These are phyloP conservation scores for Scrobipalpa costella DNA, from an alignment of 2,888 invertebrate species.

Conservation along the genomic window DNA sequence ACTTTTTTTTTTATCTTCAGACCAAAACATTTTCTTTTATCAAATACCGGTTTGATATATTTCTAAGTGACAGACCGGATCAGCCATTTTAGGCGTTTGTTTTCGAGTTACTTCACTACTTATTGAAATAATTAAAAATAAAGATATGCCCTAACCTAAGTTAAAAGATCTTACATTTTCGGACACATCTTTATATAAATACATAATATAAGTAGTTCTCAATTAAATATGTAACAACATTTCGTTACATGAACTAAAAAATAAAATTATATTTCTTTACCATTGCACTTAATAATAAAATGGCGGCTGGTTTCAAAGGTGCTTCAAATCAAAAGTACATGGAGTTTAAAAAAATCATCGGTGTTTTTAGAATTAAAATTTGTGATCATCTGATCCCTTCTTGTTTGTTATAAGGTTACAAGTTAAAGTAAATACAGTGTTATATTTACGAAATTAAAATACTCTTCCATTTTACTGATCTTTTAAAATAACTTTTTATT, in stretches of 20 bases:
- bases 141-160: conserved; percentile 7
- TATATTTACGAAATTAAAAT: too few species aligned
- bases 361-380: too few species aligned
- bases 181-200: conserved; percentile 22
- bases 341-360: too few species aligned
- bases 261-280: conserved; percentile 27
- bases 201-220: conserved; percentile 31
- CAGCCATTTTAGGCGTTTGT: conserved; percentile 1
- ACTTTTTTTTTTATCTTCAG: background rate
- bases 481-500: too few species aligned
- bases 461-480: too few species aligned
- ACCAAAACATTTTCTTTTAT: conserved; percentile 14
- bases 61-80: background rate
- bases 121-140: conserved; percentile 6
- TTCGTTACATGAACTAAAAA: conserved; percentile 28
- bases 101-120: background rate
- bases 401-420: too few species aligned
- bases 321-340: background rate
- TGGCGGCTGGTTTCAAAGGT: conserved; percentile 18
- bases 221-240: conserved; percentile 28
- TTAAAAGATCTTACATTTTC: conserved; percentile 1
- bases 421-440: too few species aligned
- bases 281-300: conserved; percentile 30
- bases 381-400: too few species aligned
- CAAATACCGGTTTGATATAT: conserved; percentile 1